Evolutionary conservation across 2,888 invertebrate species (phyloP).

Genomic region (Caenorhabditis macrosperma): DNA sequence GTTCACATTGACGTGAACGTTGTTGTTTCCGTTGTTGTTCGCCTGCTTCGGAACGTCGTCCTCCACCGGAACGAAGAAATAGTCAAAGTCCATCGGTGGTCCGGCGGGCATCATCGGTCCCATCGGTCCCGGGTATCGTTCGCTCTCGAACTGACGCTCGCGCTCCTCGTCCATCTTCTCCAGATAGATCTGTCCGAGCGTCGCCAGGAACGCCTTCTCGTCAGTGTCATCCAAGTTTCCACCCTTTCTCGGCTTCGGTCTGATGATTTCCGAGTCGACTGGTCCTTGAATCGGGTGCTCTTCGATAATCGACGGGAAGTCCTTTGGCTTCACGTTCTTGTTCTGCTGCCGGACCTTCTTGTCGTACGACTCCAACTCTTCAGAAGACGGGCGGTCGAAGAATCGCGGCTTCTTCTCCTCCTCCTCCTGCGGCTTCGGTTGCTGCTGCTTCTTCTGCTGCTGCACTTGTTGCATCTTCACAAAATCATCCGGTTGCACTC

Average conservation of each 20-base stretch:
- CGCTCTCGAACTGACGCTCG: background rate
- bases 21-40: slow-evolving; percentile 52
- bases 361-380: slow-evolving; percentile 45
- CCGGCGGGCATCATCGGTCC: slow-evolving; percentile 35
- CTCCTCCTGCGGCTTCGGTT: background rate
- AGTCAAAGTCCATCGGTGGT: slow-evolving; percentile 33
- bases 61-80: slow-evolving; percentile 18
- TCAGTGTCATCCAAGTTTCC: slow-evolving; percentile 35
- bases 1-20: slow-evolving; percentile 54
- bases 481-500: slow-evolving; percentile 12
- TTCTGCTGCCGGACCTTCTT: slow-evolving; percentile 30
- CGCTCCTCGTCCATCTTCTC: slow-evolving; percentile 14
- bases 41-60: slow-evolving; percentile 11
- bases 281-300: slow-evolving; percentile 26
- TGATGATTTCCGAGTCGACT: slow-evolving; percentile 2
- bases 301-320: background rate
- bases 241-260: slow-evolving; percentile 17
- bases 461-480: slow-evolving; percentile 21
- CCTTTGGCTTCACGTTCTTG: background rate
- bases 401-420: slow-evolving; percentile 17
- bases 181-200: slow-evolving; percentile 40
- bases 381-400: slow-evolving; percentile 50
- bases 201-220: slow-evolving; percentile 44
- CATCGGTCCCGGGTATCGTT: slow-evolving; percentile 22
- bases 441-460: background rate